Conservation (phyloP, 2,113 vertebrate species). For the Beaufortia kweichowensis region DNA sequence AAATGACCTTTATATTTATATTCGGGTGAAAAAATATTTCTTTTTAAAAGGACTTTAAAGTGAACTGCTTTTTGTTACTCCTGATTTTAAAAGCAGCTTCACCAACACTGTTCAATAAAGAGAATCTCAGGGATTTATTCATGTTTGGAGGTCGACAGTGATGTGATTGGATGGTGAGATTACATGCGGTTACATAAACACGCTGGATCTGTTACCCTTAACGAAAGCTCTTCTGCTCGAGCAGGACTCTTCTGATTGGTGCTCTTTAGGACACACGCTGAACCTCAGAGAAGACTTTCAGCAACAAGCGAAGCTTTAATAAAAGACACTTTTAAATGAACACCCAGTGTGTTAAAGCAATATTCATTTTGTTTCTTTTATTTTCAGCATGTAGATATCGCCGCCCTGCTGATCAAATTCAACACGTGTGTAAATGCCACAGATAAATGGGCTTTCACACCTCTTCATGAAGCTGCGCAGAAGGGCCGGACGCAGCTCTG, state of each 20-base stretch:
- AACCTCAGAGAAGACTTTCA: neutral
- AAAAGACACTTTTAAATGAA: slow-evolving; percentile 4
- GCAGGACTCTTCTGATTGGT: slow-evolving; percentile 46
- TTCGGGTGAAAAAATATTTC: no score
- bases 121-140: slow-evolving; percentile 33
- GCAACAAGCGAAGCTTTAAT: neutral
- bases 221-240: slow-evolving; percentile 52
- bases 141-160: slow-evolving; percentile 4
- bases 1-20: no score
- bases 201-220: slow-evolving; percentile 49
- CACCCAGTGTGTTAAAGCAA: neutral
- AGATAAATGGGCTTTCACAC: slow-evolving; percentile 83
- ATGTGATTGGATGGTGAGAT: slow-evolving; percentile 35
- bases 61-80: no score
- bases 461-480: slow-evolving; percentile 80
- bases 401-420: slow-evolving; percentile 80
- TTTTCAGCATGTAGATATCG: slow-evolving; percentile 79
- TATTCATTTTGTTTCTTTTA: neutral
- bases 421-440: slow-evolving; percentile 82
- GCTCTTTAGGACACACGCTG: neutral
- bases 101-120: no score
- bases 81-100: no score
- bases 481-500: slow-evolving; percentile 82
- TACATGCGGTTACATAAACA: slow-evolving; percentile 38
- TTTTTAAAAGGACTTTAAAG: no score